A percentile compares a stretch with the other conserved stretches of the same genome.
Conservation (phyloP, 2,113 vertebrate species). For the Pachypanchax playfairii region DNA sequence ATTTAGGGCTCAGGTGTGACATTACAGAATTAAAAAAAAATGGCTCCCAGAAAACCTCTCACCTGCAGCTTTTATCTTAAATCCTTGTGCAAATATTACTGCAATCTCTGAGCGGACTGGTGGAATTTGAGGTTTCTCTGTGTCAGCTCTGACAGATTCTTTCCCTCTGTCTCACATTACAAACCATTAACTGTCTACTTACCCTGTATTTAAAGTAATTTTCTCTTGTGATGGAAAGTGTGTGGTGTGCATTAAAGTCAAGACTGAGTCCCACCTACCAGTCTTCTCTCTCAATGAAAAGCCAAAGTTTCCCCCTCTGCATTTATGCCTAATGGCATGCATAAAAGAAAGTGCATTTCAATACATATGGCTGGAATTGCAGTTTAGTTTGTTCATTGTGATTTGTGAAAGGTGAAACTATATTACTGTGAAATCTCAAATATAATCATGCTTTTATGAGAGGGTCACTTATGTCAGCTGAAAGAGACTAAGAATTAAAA, state of each 20-base stretch:
- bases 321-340: slow-evolving; percentile 23
- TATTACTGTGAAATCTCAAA: not conserved
- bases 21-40: slow-evolving; percentile 48
- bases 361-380: not conserved
- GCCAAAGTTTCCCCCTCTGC: slow-evolving; percentile 25
- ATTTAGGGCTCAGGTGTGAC: slow-evolving; percentile 32
- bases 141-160: slow-evolving; percentile 70
- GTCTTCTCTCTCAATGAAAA: slow-evolving; percentile 53
- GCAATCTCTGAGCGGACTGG: slow-evolving; percentile 59
- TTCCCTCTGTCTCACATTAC: slow-evolving; percentile 68
- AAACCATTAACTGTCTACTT: slow-evolving; percentile 74
- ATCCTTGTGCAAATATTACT: slow-evolving; percentile 72
- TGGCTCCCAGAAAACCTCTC: slow-evolving; percentile 56
- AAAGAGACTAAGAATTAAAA: not conserved
- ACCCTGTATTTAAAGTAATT: slow-evolving; percentile 79
- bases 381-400: not conserved
- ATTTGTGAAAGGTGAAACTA: not conserved
- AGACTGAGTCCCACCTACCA: slow-evolving; percentile 56
- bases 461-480: not conserved
- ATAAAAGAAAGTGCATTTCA: slow-evolving; percentile 8
- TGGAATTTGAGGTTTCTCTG: slow-evolving; percentile 61
- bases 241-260: slow-evolving; percentile 71
- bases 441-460: not conserved
- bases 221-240: slow-evolving; percentile 56
- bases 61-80: slow-evolving; percentile 69